Evolutionary conservation across 2,888 invertebrate genomes (phyloP).

Genomic region (Microctonus hyperodae): DNA sequence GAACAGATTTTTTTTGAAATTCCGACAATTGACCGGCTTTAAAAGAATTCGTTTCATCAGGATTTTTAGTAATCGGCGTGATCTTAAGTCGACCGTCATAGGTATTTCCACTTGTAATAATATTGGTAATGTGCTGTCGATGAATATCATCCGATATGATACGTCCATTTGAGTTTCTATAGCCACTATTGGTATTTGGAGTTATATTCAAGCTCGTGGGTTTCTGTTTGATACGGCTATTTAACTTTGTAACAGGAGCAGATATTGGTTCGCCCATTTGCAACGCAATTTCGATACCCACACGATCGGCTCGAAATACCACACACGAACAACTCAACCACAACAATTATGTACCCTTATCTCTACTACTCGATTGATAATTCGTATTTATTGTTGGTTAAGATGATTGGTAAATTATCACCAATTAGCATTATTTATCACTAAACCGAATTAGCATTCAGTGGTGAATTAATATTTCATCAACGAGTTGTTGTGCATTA

Average conservation of each 20-base stretch:
- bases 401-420: not conserved
- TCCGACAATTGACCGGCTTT: constrained; percentile 49
- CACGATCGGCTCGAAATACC: constrained; percentile 26
- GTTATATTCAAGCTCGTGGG: constrained; percentile 59
- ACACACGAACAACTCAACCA: constrained; percentile 29
- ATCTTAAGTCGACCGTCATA: constrained; percentile 25
- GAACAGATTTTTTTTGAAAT: constrained; percentile 53
- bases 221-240: constrained; percentile 61
- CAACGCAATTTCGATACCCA: constrained; percentile 34
- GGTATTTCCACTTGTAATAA: constrained; percentile 31
- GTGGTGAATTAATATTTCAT: not conserved
- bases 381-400: not conserved
- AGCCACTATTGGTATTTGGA: constrained; percentile 58
- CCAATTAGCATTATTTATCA: not conserved
- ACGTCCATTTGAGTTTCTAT: constrained; percentile 61
- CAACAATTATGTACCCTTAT: not conserved
- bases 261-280: constrained; percentile 62
- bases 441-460: not conserved
- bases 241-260: constrained; percentile 58
- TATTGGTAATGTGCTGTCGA: constrained; percentile 47
- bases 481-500: not conserved
- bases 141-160: constrained; percentile 60
- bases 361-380: not conserved
- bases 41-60: constrained; percentile 40
- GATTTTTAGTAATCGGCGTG: constrained; percentile 38